A percentile compares a stretch with the other conserved stretches of the same genome.
Conservation (phyloP, 2,797 vertebrate species). For the Eleutherodactylus coqui region DNA sequence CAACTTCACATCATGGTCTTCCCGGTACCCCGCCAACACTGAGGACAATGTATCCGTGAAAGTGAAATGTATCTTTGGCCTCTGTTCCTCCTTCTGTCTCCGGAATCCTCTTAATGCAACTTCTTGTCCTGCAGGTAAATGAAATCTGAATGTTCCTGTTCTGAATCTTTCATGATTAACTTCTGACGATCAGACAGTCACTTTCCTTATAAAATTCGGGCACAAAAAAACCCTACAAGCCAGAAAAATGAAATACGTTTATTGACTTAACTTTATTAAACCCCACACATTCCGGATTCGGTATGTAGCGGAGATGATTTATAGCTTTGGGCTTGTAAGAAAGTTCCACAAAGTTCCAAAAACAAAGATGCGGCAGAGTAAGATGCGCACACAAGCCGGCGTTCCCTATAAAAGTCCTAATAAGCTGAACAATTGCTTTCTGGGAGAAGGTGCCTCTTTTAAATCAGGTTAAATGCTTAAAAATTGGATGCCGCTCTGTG, state of each 20-base stretch:
- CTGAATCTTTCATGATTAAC: not conserved
- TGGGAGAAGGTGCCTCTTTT: slow-evolving; percentile 35
- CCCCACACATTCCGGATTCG: not conserved
- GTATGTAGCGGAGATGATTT: not conserved
- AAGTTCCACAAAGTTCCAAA: slow-evolving; percentile 20
- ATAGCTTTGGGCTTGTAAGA: slow-evolving; percentile 31
- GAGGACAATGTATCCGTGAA: too few species aligned
- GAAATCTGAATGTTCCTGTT: not conserved
- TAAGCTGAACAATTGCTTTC: slow-evolving; percentile 43
- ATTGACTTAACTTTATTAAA: slow-evolving; percentile 37
- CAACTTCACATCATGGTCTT: too few species aligned
- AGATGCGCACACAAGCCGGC: not conserved
- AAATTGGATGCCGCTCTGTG: slow-evolving; percentile 23
- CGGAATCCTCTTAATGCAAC: not conserved
- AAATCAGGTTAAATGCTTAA: slow-evolving; percentile 56
- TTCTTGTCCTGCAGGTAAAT: not conserved
- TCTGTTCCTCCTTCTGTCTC: not conserved
- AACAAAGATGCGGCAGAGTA: slow-evolving; percentile 15
- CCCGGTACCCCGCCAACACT: too few species aligned
- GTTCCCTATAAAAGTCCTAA: slow-evolving; percentile 43
- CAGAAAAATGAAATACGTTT: slow-evolving; percentile 19
- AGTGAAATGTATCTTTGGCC: not conserved
- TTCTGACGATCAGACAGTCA: not conserved
- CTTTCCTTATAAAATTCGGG: not conserved
- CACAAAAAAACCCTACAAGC: not conserved